Evolutionary conservation across 2,888 invertebrate species (phyloP).

Genomic region (Margaritifera margaritifera): DNA sequence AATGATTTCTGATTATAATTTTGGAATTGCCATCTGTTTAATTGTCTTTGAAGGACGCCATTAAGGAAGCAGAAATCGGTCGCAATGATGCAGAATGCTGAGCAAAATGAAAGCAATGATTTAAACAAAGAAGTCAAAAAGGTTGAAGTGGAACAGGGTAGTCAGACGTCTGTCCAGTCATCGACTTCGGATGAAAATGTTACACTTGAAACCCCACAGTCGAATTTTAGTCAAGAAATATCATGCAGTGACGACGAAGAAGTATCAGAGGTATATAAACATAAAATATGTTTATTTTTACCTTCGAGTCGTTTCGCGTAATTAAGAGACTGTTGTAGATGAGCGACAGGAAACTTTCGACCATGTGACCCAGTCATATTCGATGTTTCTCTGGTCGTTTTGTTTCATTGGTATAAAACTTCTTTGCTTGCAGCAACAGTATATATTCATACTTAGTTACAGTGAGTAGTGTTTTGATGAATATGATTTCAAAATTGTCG

Average conservation of each 20-base stretch:
- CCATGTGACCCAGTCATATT: constrained; percentile 23
- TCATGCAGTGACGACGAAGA: constrained; percentile 97
- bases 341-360: constrained; percentile 5
- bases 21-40: constrained; percentile 45
- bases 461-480: not conserved
- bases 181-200: constrained; percentile 43
- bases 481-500: not conserved
- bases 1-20: constrained; percentile 54
- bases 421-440: no score
- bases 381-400: not conserved
- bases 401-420: not conserved
- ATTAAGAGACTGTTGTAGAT: not conserved
- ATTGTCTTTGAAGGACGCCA: constrained; percentile 25
- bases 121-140: constrained; percentile 58
- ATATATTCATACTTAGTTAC: no score
- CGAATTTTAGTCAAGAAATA: constrained; percentile 91
- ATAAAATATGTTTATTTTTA: not conserved
- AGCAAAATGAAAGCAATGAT: constrained; percentile 51
- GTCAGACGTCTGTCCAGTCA: constrained; percentile 52
- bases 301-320: not conserved
- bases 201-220: constrained; percentile 48
- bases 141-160: constrained; percentile 63
- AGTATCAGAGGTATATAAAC: constrained; percentile 89
- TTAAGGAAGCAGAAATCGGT: constrained; percentile 19
- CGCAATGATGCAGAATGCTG: constrained; percentile 88